These are phyloP conservation scores for Siniperca chuatsi DNA, from an alignment of 2,113 vertebrate genomes.

Conservation along the genomic window DNA sequence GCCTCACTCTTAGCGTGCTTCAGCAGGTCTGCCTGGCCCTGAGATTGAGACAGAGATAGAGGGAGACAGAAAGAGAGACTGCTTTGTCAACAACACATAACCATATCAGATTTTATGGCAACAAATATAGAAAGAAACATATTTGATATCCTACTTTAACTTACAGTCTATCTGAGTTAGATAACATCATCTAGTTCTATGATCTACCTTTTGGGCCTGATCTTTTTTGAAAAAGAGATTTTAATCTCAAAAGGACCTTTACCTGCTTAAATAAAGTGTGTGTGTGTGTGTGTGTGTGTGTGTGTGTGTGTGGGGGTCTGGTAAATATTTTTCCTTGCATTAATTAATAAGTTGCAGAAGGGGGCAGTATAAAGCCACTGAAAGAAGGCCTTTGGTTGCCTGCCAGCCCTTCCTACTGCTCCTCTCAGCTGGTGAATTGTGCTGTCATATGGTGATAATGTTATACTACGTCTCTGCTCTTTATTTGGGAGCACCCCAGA, in stretches of 20 bases:
- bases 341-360: conserved; percentile 43
- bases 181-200: not conserved
- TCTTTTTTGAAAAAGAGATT: not conserved
- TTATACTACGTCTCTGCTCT: conserved; percentile 53
- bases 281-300: too few relatives aligned
- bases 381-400: conserved; percentile 5
- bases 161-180: not conserved
- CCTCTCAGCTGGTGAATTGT: conserved; percentile 52
- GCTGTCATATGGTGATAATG: conserved; percentile 72
- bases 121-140: not conserved
- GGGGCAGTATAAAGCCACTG: conserved; percentile 66
- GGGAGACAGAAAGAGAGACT: not conserved
- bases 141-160: not conserved
- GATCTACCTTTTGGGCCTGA: not conserved
- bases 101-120: not conserved
- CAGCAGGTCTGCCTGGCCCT: conserved; percentile 93
- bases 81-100: not conserved
- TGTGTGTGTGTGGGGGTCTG: not conserved
- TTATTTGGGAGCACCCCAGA: conserved; percentile 58
- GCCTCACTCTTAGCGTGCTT: conserved; percentile 92
- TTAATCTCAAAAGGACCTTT: not conserved
- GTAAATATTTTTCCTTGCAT: conserved; percentile 4
- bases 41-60: conserved; percentile 9
- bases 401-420: conserved; percentile 43
- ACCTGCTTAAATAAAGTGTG: not conserved